Percentiles rank a stretch among this genome's conserved stretches.
phyloP scores from a whole-genome alignment of 2,113 vertebrate species.

The Laticauda laticaudata region DNA sequence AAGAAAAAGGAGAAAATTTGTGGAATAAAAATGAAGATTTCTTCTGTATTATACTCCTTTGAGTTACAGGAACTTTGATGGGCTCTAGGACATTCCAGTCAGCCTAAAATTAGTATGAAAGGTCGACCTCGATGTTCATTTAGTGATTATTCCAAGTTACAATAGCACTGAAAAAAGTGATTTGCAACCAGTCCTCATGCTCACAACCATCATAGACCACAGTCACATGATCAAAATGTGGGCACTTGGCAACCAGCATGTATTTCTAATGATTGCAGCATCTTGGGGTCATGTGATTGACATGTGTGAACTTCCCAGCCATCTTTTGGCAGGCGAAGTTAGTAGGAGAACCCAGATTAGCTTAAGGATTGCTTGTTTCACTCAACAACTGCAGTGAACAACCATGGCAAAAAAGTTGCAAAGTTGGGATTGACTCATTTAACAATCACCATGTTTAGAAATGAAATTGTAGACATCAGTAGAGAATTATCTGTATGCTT shows the following conservation, averaged over 20 bases:
- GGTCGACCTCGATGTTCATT: neutral
- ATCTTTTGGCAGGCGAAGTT: neutral
- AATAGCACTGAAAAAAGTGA: neutral
- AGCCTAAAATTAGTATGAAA: neutral
- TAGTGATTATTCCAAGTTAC: neutral
- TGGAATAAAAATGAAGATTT: neutral
- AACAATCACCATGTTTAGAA: neutral
- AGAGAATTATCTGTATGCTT: neutral
- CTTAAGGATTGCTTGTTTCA: neutral
- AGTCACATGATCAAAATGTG: neutral
- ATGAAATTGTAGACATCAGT: neutral
- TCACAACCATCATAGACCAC: neutral
- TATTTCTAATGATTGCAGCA: neutral
- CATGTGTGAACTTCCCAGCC: neutral
- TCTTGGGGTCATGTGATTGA: neutral
- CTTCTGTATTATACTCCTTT: neutral
- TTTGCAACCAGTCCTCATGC: neutral
- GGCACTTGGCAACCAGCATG: neutral
- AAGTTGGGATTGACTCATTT: neutral
- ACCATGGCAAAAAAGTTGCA: neutral
- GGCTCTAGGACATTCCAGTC: neutral
- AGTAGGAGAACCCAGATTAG: neutral
- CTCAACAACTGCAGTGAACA: neutral
- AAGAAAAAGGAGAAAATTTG: neutral
- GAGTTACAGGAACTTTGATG: neutral